phyloP scores from a whole-genome alignment of 2,797 vertebrate genomes.

The Epinephelus awoara region DNA sequence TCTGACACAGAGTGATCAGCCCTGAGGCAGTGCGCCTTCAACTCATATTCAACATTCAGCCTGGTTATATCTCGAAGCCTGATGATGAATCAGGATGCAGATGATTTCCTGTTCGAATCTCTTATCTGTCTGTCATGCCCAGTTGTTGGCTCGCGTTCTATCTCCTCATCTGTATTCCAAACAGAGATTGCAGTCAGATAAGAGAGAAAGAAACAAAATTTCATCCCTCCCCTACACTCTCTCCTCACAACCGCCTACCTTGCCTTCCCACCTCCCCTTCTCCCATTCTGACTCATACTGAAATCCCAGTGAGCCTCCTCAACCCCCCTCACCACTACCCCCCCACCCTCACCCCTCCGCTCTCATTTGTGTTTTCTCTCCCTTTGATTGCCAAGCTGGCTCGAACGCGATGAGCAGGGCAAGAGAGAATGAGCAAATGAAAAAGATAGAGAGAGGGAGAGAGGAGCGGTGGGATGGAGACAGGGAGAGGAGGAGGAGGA shows the following conservation, averaged over 20 bases:
- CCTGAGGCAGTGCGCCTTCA: background rate
- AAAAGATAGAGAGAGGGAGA: slow-evolving; percentile 60
- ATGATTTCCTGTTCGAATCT: slow-evolving; percentile 65
- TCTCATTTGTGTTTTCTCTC: slow-evolving; percentile 85
- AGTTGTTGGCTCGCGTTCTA: slow-evolving; percentile 65
- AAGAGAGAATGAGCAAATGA: slow-evolving; percentile 71
- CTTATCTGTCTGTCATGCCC: slow-evolving; percentile 66
- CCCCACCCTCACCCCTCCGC: slow-evolving; percentile 44
- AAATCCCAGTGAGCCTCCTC: slow-evolving; percentile 83
- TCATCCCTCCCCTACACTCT: slow-evolving; percentile 69
- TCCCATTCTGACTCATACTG: slow-evolving; percentile 87
- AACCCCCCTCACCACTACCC: slow-evolving; percentile 5
- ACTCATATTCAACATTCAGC: slow-evolving; percentile 14
- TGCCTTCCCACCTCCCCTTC: slow-evolving; percentile 78
- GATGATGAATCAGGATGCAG: slow-evolving; percentile 48
- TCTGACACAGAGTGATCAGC: slow-evolving; percentile 13
- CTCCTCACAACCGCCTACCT: slow-evolving; percentile 76
- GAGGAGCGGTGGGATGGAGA: slow-evolving; percentile 53
- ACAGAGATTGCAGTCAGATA: slow-evolving; percentile 81
- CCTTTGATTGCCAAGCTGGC: slow-evolving; percentile 83
- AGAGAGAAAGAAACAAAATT: slow-evolving; percentile 65
- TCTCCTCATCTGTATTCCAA: slow-evolving; percentile 82
- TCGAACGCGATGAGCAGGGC: slow-evolving; percentile 67
- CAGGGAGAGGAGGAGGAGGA: slow-evolving; percentile 37
- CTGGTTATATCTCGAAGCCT: slow-evolving; percentile 23